Evolutionary conservation across 2,797 vertebrate species (phyloP).

Genomic region (Meda fulgida): DNA sequence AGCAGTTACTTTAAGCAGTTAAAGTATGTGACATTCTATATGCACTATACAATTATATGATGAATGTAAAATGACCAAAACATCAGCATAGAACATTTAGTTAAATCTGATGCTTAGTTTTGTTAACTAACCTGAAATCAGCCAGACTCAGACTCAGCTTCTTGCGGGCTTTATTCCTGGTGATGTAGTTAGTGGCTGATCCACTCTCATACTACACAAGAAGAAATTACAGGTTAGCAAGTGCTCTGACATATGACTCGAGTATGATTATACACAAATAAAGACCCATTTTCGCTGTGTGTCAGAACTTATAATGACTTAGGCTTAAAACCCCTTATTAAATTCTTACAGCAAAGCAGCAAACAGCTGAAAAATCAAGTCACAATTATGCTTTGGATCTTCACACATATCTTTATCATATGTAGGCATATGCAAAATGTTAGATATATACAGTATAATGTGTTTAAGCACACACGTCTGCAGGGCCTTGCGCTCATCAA

Average conservation of each 20-base stretch:
- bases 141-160: slow-evolving; percentile 92
- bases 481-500: neutral
- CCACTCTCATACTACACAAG: slow-evolving; percentile 87
- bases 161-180: slow-evolving; percentile 94
- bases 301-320: neutral
- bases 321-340: neutral
- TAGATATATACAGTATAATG: neutral
- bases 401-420: neutral
- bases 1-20: neutral
- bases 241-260: no score
- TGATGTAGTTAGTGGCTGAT: slow-evolving; percentile 94
- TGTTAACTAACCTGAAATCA: slow-evolving; percentile 87
- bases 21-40: no score
- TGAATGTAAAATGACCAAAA: neutral
- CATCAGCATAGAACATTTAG: neutral
- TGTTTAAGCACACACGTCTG: neutral
- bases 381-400: neutral
- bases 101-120: neutral
- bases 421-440: neutral
- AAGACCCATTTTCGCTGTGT: neutral
- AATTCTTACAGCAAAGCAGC: neutral
- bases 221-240: neutral
- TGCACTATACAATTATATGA: neutral
- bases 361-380: neutral
- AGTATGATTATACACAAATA: neutral